Evolutionary conservation across 2,888 invertebrate genomes (phyloP).

Genomic region (Acleris emargana): DNA sequence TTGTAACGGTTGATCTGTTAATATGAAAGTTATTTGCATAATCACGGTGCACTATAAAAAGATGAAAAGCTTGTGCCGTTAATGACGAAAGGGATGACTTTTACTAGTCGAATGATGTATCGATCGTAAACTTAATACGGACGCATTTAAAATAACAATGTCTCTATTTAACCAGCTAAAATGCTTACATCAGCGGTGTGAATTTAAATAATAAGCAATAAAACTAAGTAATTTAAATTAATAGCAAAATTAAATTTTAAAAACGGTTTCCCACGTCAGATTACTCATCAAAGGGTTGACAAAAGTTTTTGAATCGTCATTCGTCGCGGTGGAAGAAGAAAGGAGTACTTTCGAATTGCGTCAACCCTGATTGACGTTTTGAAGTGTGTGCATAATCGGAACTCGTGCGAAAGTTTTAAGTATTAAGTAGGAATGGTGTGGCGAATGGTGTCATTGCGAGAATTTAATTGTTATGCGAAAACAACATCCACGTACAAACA

Average conservation of each 20-base stretch:
- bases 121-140: slow-evolving; percentile 67
- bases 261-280: slow-evolving; percentile 61
- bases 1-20: slow-evolving; percentile 83
- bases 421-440: slow-evolving; percentile 46
- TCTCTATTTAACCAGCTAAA: slow-evolving; percentile 53
- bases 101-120: slow-evolving; percentile 72
- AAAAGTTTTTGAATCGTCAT: slow-evolving; percentile 76
- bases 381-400: slow-evolving; percentile 69
- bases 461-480: neutral
- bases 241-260: slow-evolving; percentile 35
- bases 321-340: slow-evolving; percentile 66
- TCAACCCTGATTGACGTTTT: slow-evolving; percentile 70
- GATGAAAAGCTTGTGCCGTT: slow-evolving; percentile 50
- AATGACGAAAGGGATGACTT: slow-evolving; percentile 68
- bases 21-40: slow-evolving; percentile 72
- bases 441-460: slow-evolving; percentile 46
- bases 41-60: slow-evolving; percentile 56
- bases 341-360: slow-evolving; percentile 64
- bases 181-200: slow-evolving; percentile 64
- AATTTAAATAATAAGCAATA: slow-evolving; percentile 43
- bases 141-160: slow-evolving; percentile 56
- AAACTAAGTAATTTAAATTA: slow-evolving; percentile 20
- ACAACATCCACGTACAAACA: no score
- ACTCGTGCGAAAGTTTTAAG: slow-evolving; percentile 71
- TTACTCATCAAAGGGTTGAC: slow-evolving; percentile 67